Evolutionary conservation across 2,113 vertebrate genomes (phyloP), one percentile per base, ranked within the genome.

Genomic region (Cavia porcellus): DNA sequence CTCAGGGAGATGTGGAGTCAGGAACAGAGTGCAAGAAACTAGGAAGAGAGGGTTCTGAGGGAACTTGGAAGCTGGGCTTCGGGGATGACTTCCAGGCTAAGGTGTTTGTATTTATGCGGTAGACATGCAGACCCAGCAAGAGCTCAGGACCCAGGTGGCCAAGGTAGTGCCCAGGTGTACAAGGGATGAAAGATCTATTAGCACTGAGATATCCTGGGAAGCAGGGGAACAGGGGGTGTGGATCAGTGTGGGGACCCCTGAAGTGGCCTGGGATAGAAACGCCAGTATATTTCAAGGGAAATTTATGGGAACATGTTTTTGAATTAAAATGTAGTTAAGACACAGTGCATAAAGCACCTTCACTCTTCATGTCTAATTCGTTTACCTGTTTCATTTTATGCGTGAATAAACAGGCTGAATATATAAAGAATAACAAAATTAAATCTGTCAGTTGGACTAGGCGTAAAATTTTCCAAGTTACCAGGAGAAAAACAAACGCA

Each of bases 391-490:
- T 96, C 75, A 95, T 84, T 96, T 96, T 64, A 86, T 95, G 92
- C 86, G 89, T 84, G 95, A 92, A 79, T 90, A 92, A 96, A 94
- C 25, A 92, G 64, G n/a, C 64, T 94, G 85, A 93, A 83, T 86
- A 79, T 90, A 50, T 62, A 95, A 95, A 72, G 95, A 96, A 89
- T 75, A 95, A 80, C 45, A 62, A 81, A 95, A 86, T 82, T 97
- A 97, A 97, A 84, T 98, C 50, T 95, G 91, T 86, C 97, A 95
- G 94, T 55, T 91, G 90, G 86, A 97, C 95, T 42, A 95, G 47
- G 5, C 20, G 59, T 17, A 61, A 80, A 61, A 15, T n/a, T 86
- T 45, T 97, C 68, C 32, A 35, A 83, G 77, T 95, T 86, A 10
- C 35, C 80, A 70, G 68, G 28, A 22, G 28, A 94, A 85, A 87